A percentile compares a stretch with the other conserved stretches of the same genome.
phyloP scores from a whole-genome alignment of 2,113 vertebrate genomes.

The Caranx ignobilis region DNA sequence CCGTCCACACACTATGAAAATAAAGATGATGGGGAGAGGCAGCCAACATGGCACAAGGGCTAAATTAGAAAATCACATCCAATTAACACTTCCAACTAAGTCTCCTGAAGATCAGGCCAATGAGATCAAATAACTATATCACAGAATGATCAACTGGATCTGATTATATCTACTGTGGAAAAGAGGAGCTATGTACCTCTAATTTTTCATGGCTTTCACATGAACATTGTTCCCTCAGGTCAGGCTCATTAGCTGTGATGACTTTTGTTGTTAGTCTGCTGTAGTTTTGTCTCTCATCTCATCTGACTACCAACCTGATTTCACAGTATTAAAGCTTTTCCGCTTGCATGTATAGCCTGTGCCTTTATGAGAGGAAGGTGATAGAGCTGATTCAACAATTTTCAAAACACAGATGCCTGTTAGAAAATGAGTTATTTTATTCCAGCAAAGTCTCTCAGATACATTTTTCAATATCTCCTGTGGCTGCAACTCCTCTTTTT shows the following conservation, averaged over 20 bases:
- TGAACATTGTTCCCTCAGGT: slow-evolving; percentile 2
- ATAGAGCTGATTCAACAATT: background rate
- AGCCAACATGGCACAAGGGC: slow-evolving; percentile 41
- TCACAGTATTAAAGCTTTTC: background rate
- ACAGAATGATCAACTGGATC: background rate
- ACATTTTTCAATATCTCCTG: too few relatives aligned
- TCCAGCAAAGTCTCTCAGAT: too few relatives aligned
- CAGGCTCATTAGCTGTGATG: background rate
- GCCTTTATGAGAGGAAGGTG: background rate
- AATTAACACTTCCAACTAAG: slow-evolving; percentile 63
- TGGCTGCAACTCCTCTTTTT: background rate
- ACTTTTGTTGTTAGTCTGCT: background rate
- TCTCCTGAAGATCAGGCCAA: background rate
- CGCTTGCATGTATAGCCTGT: background rate
- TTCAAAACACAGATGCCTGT: background rate
- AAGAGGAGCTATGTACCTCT: background rate
- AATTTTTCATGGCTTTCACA: slow-evolving; percentile 4
- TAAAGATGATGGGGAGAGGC: slow-evolving; percentile 31
- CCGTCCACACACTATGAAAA: slow-evolving; percentile 11
- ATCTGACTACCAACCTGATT: background rate
- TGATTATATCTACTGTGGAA: slow-evolving; percentile 6
- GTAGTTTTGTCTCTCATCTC: background rate
- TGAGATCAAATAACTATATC: slow-evolving; percentile 30
- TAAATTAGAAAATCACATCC: slow-evolving; percentile 70
- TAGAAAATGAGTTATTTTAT: too few relatives aligned